phyloP scores from a whole-genome alignment of 2,113 vertebrate genomes.

The Isurus oxyrinchus region DNA sequence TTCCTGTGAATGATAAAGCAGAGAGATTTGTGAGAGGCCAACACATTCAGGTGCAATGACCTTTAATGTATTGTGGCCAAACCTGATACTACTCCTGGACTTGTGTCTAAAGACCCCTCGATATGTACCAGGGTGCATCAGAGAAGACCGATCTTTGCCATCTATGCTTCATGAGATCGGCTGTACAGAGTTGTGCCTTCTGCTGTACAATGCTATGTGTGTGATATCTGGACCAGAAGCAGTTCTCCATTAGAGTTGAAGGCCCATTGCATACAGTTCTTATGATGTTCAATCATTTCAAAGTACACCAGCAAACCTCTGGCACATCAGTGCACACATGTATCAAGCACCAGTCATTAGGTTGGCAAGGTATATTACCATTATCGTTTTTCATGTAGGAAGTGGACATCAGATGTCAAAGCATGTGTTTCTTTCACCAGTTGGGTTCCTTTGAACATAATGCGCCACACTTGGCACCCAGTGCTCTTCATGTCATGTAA shows the following conservation, averaged over 20 bases:
- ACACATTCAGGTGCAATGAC: neutral
- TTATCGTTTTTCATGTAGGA: neutral
- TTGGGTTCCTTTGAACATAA: neutral
- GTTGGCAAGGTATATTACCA: neutral
- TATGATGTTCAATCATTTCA: neutral
- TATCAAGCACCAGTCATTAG: neutral
- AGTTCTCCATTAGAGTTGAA: neutral
- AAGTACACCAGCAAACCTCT: neutral
- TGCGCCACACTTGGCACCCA: neutral
- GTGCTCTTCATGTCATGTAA: neutral
- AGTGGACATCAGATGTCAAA: neutral
- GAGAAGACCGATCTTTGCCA: neutral
- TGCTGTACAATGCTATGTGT: neutral
- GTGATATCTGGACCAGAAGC: neutral
- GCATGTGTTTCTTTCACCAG: neutral
- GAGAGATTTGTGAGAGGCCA: neutral
- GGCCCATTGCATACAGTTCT: neutral
- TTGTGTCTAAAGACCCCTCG: neutral
- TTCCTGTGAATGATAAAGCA: neutral
- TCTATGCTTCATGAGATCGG: neutral
- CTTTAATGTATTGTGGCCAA: neutral
- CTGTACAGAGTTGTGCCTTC: neutral
- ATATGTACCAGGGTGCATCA: neutral
- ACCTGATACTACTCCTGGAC: neutral
- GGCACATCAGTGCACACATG: neutral